Evolutionary conservation across 30 jellyfish, hydroid and myxozoan species (phyloP).

Genomic region (Sanderia malayensis): DNA sequence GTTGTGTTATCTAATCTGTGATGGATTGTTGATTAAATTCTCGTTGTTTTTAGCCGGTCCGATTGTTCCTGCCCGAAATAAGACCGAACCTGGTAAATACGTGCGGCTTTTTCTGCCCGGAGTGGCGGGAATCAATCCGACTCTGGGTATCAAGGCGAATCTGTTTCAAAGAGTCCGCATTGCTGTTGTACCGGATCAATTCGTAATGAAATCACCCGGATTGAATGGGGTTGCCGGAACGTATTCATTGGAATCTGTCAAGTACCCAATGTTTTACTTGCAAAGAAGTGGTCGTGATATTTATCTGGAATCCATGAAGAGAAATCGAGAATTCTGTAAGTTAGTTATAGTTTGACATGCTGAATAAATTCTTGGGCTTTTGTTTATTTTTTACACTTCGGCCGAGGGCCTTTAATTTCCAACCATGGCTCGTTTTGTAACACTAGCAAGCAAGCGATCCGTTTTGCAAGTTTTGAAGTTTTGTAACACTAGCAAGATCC

Average conservation of each 20-base stretch:
- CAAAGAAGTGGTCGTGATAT: constrained; percentile 68
- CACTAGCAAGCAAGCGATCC: no score
- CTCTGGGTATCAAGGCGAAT: constrained; percentile 56
- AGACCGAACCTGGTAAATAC: constrained; percentile 41
- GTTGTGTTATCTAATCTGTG: no score
- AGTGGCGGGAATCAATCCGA: constrained; percentile 64
- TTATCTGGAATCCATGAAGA: constrained; percentile 44
- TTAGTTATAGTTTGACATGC: no score
- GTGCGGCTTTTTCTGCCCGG: constrained; percentile 64
- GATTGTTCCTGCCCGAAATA: no score
- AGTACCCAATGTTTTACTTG: constrained; percentile 50
- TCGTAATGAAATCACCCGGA: constrained; percentile 65
- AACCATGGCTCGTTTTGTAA: no score
- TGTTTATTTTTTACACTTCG: not conserved
- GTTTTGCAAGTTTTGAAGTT: no score
- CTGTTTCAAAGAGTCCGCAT: constrained; percentile 42
- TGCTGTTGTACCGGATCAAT: constrained; percentile 64
- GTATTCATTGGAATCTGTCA: constrained; percentile 61
- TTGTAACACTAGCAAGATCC: no score
- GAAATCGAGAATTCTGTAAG: constrained; percentile 66
- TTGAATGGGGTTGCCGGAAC: constrained; percentile 60
- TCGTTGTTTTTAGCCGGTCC: no score
- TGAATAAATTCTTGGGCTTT: no score
- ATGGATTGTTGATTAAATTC: no score
- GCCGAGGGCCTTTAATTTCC: not conserved